These are phyloP conservation scores for Trichoplusia ni DNA, from an alignment of 1,140 invertebrate genomes.

Conservation along the genomic window DNA sequence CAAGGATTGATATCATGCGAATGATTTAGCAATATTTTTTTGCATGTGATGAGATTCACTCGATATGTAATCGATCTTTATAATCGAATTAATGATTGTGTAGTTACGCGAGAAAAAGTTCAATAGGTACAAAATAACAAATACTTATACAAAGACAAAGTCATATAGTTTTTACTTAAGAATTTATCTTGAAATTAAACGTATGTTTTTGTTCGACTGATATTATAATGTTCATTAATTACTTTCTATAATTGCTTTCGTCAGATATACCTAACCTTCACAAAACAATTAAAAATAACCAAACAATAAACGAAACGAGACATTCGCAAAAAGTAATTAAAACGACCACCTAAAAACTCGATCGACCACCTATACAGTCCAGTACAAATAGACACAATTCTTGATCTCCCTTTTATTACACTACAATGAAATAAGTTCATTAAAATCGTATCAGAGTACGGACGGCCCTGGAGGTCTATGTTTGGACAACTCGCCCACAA, in stretches of 20 bases:
- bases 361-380: background rate
- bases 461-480: conserved; percentile 48
- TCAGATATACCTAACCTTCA: no score
- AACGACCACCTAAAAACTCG: conserved; percentile 1
- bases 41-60: background rate
- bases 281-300: no score
- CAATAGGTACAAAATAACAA: no score
- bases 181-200: background rate
- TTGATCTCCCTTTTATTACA: conserved; percentile 10
- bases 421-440: conserved; percentile 13
- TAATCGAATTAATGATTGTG: background rate
- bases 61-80: background rate
- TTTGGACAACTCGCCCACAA: conserved; percentile 67
- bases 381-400: conserved; percentile 3
- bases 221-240: background rate
- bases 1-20: conserved; percentile 6
- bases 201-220: background rate
- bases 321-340: conserved; percentile 16
- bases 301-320: no score
- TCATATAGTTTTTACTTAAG: no score
- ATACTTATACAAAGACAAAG: no score
- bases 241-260: no score
- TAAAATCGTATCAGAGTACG: conserved; percentile 22
- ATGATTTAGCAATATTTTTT: background rate
- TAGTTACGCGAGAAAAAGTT: background rate